Percentiles rank a stretch among this genome's conserved stretches.
Conservation (phyloP, 2,797 vertebrate genomes). For the Pseudochirops cupreus region DNA sequence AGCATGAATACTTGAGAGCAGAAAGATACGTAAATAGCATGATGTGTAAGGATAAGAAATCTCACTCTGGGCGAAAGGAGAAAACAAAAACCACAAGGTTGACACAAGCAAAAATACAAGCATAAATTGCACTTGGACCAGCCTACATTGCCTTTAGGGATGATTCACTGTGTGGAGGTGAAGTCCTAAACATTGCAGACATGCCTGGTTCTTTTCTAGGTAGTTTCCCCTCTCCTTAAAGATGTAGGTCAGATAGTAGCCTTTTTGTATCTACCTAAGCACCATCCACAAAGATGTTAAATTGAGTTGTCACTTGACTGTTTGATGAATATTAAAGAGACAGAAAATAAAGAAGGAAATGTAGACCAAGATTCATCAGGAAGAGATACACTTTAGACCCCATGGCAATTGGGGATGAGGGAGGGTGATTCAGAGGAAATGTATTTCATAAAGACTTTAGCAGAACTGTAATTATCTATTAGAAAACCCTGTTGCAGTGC, state of each 20-base stretch:
- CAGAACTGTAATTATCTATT: neutral
- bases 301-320: neutral
- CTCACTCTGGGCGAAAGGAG: constrained; percentile 77
- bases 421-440: neutral
- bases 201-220: constrained; percentile 1
- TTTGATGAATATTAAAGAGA: neutral
- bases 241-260: neutral
- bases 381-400: neutral
- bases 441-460: neutral
- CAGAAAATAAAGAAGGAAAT: neutral
- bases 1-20: constrained; percentile 73
- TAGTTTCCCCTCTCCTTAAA: constrained; percentile 9
- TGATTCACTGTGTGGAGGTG: neutral
- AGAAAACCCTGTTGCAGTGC: neutral
- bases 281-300: neutral
- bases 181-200: neutral
- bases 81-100: constrained; percentile 69
- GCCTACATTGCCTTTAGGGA: neutral
- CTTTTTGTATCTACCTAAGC: neutral
- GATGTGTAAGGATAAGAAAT: constrained; percentile 76
- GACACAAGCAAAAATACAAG: neutral
- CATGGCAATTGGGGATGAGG: neutral
- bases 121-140: neutral
- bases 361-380: neutral
- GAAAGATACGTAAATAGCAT: constrained; percentile 77